Percentiles rank a stretch among this genome's conserved stretches.
These are phyloP conservation scores for Drosophila neotestacea DNA, from an alignment of 2,888 invertebrate species.

Conservation along the genomic window DNA sequence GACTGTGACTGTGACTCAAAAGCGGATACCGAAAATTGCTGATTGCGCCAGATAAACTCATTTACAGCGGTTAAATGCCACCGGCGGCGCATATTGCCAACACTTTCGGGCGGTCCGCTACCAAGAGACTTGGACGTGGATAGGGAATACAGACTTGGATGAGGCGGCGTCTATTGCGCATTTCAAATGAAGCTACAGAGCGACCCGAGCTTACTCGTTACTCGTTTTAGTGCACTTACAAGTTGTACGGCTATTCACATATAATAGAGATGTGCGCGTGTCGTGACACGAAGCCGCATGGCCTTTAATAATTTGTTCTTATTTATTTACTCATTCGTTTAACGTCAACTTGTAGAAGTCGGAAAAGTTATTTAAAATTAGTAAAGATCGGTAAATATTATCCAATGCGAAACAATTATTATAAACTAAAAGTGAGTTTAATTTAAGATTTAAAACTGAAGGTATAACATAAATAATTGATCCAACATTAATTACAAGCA, in stretches of 20 bases:
- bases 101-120: slow-evolving; percentile 69
- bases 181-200: slow-evolving; percentile 45
- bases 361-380: too few relatives aligned
- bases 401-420: too few relatives aligned
- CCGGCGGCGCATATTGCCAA: slow-evolving; percentile 79
- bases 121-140: slow-evolving; percentile 16
- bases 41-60: slow-evolving; percentile 84
- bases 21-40: slow-evolving; percentile 83
- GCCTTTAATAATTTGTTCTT: not conserved
- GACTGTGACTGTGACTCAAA: slow-evolving; percentile 55
- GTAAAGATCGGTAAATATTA: too few relatives aligned
- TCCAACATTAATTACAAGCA: too few relatives aligned
- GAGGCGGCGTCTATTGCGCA: slow-evolving; percentile 68
- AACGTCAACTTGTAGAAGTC: too few relatives aligned
- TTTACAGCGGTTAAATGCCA: slow-evolving; percentile 84
- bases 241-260: not conserved
- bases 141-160: slow-evolving; percentile 36
- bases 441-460: too few relatives aligned
- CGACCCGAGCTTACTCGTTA: slow-evolving; percentile 33
- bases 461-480: too few relatives aligned
- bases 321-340: too few relatives aligned
- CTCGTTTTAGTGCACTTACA: slow-evolving; percentile 31
- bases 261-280: slow-evolving; percentile 17
- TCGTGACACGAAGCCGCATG: slow-evolving; percentile 13
- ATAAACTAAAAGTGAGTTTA: too few relatives aligned